These are phyloP conservation scores for Drosophila aldrichi DNA, from an alignment of 2,888 invertebrate genomes.

Conservation along the genomic window DNA sequence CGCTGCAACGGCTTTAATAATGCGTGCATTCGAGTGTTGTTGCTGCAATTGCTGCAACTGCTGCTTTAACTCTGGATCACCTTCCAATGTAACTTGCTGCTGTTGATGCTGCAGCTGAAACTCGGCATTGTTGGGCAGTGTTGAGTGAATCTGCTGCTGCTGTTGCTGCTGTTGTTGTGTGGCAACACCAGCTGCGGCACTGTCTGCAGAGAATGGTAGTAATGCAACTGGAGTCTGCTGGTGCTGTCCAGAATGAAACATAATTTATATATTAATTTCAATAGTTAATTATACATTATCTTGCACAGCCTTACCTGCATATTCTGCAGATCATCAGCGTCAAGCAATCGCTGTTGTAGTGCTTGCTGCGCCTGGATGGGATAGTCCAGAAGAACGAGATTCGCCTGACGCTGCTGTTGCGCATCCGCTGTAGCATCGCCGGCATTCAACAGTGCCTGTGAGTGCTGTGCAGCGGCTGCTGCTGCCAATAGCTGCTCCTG, in stretches of 20 bases:
- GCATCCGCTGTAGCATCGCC: conserved; percentile 78
- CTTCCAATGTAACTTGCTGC: conserved; percentile 76
- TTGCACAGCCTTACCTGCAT: conserved; percentile 80
- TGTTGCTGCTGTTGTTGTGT: conserved; percentile 52
- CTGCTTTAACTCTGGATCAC: conserved; percentile 81
- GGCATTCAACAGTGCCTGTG: conserved; percentile 73
- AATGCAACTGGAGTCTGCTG: conserved; percentile 84
- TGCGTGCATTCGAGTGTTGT: conserved; percentile 82
- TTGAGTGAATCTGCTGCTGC: conserved; percentile 58
- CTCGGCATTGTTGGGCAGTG: conserved; percentile 80
- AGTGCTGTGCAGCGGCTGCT: conserved; percentile 75
- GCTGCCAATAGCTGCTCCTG: conserved; percentile 82
- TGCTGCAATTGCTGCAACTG: conserved; percentile 78
- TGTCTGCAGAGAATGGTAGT: conserved; percentile 82
- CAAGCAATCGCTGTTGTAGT: conserved; percentile 84
- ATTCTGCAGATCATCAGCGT: conserved; percentile 84
- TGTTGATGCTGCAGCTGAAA: conserved; percentile 78
- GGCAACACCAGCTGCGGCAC: conserved; percentile 63
- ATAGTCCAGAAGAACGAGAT: conserved; percentile 84
- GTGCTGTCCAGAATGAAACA: conserved; percentile 59
- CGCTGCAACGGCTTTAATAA: conserved; percentile 81
- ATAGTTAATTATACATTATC: background rate
- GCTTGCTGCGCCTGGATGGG: conserved; percentile 85
- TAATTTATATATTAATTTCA: background rate
- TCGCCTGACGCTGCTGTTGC: conserved; percentile 81